Conservation (phyloP, 2,113 vertebrate genomes). For the Neogale vison region DNA sequence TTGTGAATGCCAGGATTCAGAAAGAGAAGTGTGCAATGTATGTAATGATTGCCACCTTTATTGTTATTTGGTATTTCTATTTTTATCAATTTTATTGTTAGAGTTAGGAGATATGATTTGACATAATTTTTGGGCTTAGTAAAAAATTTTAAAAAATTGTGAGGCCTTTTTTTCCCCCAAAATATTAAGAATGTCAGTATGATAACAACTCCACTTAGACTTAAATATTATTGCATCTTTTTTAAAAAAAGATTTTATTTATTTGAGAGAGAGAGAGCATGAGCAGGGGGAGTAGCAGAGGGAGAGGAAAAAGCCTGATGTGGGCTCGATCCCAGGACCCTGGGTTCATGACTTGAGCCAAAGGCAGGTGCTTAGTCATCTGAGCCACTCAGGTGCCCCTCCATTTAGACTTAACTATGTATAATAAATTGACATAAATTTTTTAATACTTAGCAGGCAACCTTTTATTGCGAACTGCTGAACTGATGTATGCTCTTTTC, state of each 20-base stretch:
- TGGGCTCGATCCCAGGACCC: too few species aligned
- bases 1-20: not conserved
- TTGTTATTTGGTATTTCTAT: not conserved
- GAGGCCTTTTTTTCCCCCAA: not conserved
- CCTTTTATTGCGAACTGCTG: not conserved
- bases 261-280: too few species aligned
- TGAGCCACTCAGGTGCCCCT: too few species aligned
- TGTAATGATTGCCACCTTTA: not conserved
- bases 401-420: not conserved
- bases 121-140: not conserved
- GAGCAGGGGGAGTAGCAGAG: too few species aligned
- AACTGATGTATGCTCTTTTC: not conserved
- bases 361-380: too few species aligned
- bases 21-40: not conserved
- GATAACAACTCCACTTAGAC: too few species aligned
- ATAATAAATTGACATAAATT: not conserved
- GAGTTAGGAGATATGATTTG: not conserved
- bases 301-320: too few species aligned
- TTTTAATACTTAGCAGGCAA: not conserved
- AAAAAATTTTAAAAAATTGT: not conserved
- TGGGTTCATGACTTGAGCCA: too few species aligned
- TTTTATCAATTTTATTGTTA: conserved; percentile 1
- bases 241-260: too few species aligned
- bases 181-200: not conserved
- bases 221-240: too few species aligned